Conservation (phyloP, 2,113 vertebrate species). For the Cyanistes caeruleus region DNA sequence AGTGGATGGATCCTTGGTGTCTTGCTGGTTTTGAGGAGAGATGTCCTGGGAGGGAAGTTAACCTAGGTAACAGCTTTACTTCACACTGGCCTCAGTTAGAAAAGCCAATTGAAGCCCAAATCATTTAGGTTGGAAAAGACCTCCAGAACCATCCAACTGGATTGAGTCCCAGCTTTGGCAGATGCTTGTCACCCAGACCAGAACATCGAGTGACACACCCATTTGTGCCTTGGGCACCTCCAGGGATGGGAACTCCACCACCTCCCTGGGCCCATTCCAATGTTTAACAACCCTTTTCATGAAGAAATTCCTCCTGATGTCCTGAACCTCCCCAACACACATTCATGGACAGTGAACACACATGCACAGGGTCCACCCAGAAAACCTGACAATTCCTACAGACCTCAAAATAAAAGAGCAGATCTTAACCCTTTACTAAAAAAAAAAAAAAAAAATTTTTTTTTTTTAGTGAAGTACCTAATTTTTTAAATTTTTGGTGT, state of each 20-base stretch:
- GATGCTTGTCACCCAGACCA: not conserved
- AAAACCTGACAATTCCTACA: not conserved
- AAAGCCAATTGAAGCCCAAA: not conserved
- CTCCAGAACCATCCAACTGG: not conserved
- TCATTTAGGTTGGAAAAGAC: not conserved
- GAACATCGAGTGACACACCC: not conserved
- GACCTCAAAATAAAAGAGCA: too few relatives aligned
- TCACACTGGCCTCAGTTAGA: not conserved
- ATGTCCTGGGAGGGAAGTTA: not conserved
- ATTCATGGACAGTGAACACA: fast-evolving
- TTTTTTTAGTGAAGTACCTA: not conserved
- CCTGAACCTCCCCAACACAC: not conserved
- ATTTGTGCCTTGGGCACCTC: not conserved
- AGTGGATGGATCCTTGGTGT: not conserved
- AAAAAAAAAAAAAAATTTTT: too few relatives aligned
- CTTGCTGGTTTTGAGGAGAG: not conserved
- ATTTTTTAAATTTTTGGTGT: fast-evolving
- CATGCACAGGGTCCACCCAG: not conserved
- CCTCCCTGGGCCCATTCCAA: too few relatives aligned
- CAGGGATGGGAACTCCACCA: not conserved
- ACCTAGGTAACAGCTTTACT: not conserved
- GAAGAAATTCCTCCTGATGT: not conserved
- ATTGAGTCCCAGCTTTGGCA: not conserved
- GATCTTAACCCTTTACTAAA: too few relatives aligned
- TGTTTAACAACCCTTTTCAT: not conserved